Percentiles rank a stretch among this genome's conserved stretches.
phyloP scores from a whole-genome alignment of 1,140 invertebrate genomes.

The Delia radicum region DNA sequence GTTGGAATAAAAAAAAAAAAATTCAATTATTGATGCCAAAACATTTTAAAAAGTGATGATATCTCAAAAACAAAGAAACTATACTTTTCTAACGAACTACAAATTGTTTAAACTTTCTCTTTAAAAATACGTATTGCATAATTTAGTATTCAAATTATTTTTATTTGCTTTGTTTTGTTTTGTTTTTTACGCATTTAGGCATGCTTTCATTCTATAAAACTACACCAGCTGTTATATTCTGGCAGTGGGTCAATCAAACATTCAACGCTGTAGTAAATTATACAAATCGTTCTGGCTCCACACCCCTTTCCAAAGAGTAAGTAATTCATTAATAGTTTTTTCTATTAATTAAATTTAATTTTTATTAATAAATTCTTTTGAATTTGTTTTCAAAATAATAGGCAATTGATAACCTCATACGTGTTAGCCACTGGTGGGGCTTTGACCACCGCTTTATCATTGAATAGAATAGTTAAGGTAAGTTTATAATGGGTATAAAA shows the following conservation, averaged over 20 bases:
- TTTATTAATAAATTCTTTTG: neutral
- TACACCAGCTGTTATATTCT: constrained; percentile 79
- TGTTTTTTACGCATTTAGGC: constrained; percentile 46
- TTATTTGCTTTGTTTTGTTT: neutral
- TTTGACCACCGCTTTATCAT: constrained; percentile 79
- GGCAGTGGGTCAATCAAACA: constrained; percentile 93
- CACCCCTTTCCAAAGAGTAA: constrained; percentile 67
- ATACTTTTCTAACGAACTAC: too few species aligned
- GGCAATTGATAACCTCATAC: constrained; percentile 85
- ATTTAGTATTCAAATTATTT: neutral
- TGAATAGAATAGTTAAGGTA: constrained; percentile 69
- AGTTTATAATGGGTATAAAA: constrained; percentile 11
- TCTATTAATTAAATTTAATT: constrained; percentile 6
- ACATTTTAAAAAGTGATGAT: too few species aligned
- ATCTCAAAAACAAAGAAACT: neutral
- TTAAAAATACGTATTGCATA: neutral
- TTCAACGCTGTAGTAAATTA: constrained; percentile 94
- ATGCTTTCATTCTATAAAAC: constrained; percentile 70
- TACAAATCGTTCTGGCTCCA: constrained; percentile 84
- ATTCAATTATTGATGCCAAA: too few species aligned
- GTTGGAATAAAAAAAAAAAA: too few species aligned
- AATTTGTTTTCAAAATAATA: constrained; percentile 44
- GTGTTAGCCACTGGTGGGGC: constrained; percentile 89
- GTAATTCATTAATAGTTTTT: constrained; percentile 35
- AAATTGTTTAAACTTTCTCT: neutral